These are phyloP conservation scores for Brevipalpus yothersi DNA, from an alignment of 1,140 invertebrate species.

Conservation along the genomic window DNA sequence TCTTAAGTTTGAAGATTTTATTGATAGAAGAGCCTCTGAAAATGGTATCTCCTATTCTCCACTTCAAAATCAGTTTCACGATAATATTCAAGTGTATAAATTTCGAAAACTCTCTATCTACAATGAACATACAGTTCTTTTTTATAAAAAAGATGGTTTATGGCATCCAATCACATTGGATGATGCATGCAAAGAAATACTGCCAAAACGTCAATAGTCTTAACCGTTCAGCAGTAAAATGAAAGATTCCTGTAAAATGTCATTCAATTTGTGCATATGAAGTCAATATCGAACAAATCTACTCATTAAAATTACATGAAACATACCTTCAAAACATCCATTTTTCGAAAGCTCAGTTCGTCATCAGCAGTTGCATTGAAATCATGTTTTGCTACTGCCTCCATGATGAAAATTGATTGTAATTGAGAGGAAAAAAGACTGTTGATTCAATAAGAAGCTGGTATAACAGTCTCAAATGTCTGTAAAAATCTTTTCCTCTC, in stretches of 20 bases:
- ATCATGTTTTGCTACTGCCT: conserved; percentile 29
- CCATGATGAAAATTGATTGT: conserved; percentile 19
- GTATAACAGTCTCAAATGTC: neutral
- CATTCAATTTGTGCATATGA: too few relatives aligned
- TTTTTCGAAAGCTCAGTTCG: conserved; percentile 28
- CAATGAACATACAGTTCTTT: conserved; percentile 40
- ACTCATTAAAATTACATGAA: too few relatives aligned
- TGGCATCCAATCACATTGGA: neutral
- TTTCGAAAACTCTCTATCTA: conserved; percentile 50
- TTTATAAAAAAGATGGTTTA: conserved; percentile 16
- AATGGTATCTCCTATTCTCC: conserved; percentile 68
- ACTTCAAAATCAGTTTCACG: conserved; percentile 45
- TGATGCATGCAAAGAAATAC: neutral
- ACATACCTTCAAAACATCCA: conserved; percentile 25
- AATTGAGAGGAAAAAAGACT: neutral
- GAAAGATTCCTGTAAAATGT: too few relatives aligned
- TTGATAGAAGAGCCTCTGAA: conserved; percentile 63
- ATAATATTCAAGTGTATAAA: conserved; percentile 60
- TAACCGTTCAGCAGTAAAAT: too few relatives aligned
- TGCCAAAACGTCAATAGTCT: too few relatives aligned
- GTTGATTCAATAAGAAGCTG: neutral
- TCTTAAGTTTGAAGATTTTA: conserved; percentile 56
- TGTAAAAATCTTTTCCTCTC: neutral
- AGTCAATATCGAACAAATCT: too few relatives aligned
- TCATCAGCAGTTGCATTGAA: conserved; percentile 29